A percentile compares a stretch with the other conserved stretches of the same genome.
Conservation (phyloP, 1,140 invertebrate genomes). For the Pseudomyrmex pallidus region DNA sequence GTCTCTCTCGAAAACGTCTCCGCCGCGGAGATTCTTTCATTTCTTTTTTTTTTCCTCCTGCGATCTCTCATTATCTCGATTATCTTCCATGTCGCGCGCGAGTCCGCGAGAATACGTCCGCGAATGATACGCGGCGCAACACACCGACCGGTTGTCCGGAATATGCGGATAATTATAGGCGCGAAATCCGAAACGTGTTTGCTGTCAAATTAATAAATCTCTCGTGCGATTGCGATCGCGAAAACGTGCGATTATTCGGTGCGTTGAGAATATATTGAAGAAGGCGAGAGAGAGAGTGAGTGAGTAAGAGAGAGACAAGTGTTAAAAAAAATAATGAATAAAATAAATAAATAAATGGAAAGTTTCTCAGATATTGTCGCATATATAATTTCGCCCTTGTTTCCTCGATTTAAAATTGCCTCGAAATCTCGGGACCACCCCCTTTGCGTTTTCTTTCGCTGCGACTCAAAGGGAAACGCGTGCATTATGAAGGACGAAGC, state of each 20-base stretch:
- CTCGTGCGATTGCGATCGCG: neutral
- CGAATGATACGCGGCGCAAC: slow-evolving; percentile 27
- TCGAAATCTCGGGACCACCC: neutral
- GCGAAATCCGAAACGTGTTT: slow-evolving; percentile 41
- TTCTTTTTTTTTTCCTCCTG: slow-evolving; percentile 18
- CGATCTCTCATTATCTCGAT: slow-evolving; percentile 21
- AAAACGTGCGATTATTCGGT: slow-evolving; percentile 1
- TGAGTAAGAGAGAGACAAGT: neutral
- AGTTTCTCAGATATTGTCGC: neutral
- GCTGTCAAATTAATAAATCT: slow-evolving; percentile 52
- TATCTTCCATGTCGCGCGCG: slow-evolving; percentile 28
- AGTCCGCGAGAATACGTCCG: neutral
- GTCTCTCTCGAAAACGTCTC: slow-evolving; percentile 31
- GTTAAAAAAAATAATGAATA: neutral
- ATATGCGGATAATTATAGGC: slow-evolving; percentile 42
- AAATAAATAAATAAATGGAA: neutral
- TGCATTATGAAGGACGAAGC: slow-evolving; percentile 37
- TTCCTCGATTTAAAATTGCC: slow-evolving; percentile 1
- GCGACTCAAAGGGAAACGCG: slow-evolving; percentile 31
- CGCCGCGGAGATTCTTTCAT: slow-evolving; percentile 7
- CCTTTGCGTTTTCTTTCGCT: neutral
- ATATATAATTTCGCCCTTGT: neutral
- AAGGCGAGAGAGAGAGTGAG: neutral
- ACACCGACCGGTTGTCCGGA: neutral
- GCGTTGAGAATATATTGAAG: slow-evolving; percentile 18